phyloP scores from a whole-genome alignment of 2,113 vertebrate species.

The Ictalurus punctatus region DNA sequence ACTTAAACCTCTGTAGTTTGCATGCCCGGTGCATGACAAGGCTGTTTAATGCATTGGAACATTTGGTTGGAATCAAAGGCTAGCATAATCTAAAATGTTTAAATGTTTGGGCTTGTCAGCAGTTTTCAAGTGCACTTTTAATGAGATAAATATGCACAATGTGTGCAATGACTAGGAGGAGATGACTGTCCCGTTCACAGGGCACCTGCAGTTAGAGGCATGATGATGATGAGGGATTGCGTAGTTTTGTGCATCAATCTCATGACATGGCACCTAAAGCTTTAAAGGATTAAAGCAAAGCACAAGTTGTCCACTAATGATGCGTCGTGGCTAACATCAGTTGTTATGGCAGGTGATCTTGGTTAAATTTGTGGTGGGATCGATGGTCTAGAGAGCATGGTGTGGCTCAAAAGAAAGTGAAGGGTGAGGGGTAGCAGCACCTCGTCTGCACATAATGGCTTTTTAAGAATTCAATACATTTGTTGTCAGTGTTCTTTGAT shows the following conservation, averaged over 20 bases:
- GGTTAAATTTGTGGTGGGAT: constrained; percentile 68
- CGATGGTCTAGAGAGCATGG: constrained; percentile 52
- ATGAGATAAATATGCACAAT: constrained; percentile 46
- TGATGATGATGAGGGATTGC: constrained; percentile 49
- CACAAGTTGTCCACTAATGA: constrained; percentile 54
- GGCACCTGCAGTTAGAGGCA: constrained; percentile 48
- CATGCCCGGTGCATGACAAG: constrained; percentile 12
- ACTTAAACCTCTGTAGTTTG: constrained; percentile 33
- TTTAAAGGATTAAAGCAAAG: constrained; percentile 61
- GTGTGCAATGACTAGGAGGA: constrained; percentile 56
- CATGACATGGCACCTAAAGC: constrained; percentile 55
- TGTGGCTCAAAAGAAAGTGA: constrained; percentile 45
- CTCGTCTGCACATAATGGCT: constrained; percentile 11
- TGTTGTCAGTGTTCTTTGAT: not conserved
- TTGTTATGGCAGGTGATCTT: constrained; percentile 62
- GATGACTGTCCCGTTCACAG: constrained; percentile 58
- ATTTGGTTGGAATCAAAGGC: constrained; percentile 14
- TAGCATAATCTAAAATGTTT: constrained; percentile 63
- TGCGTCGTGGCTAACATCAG: constrained; percentile 60
- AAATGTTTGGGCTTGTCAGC: constrained; percentile 61
- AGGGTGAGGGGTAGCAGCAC: constrained; percentile 36
- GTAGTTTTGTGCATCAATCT: constrained; percentile 59
- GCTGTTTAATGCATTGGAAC: constrained; percentile 22
- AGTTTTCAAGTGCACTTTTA: constrained; percentile 53
- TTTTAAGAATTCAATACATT: not conserved